Evolutionary conservation across 1,140 invertebrate genomes (phyloP), one percentile per base, ranked within the genome.

Genomic region (Lepidurus packardi): DNA sequence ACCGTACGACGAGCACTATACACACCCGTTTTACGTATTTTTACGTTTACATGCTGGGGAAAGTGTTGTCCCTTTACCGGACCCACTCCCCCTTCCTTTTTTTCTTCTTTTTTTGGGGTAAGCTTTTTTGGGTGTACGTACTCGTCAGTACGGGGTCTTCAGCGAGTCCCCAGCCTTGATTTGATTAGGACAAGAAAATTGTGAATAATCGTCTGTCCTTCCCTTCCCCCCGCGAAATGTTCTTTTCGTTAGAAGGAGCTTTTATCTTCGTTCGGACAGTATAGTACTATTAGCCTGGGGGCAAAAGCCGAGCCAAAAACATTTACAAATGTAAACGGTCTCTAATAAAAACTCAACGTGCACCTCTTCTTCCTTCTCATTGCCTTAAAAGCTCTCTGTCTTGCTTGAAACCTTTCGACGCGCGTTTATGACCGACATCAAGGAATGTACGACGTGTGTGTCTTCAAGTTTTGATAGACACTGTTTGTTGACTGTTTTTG

Each of bases 161-260:
- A 65, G 53, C 53, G 53, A n/a, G 53, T 65, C 21, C 53, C 34
- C 53, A 3, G 53, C 53, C 16, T n/a, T 65, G 53, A 65, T 65
- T 65, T 65, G 53, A 65, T 65, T 65, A 65, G 53, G 53, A 65
- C 53, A 65, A 65, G 53, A 65, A 65, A 65, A 65, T 65, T 65
- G 53, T 65, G 53, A 65, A 65, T 65, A 65, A 65, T 65, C 16
- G 53, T 65, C 45, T 47, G 45, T 47, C 9, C 9, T n/a, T n/a
- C 53, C 53, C 13, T 4, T 4, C 34, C 34, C 25, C 34, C 34
- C 34, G 34, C 34, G 34, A 4, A 34, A 65, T 7, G 53, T 13
- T 65, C 53, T 65, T 65, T 65, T 65, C 21, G 53, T 65, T 65
- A 65, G 53, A 3, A 34, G 34, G 0, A 34, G 53, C 53, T 65